These are phyloP conservation scores for Nezara viridula DNA, from an alignment of 2,888 invertebrate genomes.

Conservation along the genomic window DNA sequence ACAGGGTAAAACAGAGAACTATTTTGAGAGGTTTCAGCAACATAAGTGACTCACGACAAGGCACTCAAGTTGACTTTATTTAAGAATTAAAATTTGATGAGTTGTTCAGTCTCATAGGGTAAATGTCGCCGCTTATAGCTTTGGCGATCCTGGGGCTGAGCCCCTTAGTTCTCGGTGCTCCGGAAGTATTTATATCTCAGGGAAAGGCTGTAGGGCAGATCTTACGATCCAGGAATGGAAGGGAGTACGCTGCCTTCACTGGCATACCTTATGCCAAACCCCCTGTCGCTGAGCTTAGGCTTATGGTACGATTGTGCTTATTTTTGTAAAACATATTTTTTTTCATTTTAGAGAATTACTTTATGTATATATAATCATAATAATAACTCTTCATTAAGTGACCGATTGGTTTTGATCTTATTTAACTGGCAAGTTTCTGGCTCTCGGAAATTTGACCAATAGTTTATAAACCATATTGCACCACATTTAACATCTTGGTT, in stretches of 20 bases:
- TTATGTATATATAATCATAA: no score
- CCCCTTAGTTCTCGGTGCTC: neutral
- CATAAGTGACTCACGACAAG: neutral
- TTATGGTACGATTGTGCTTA: neutral
- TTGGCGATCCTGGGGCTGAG: neutral
- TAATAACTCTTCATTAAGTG: no score
- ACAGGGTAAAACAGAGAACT: neutral
- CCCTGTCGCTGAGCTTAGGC: neutral
- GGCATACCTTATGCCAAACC: constrained; percentile 14
- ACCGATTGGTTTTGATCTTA: no score
- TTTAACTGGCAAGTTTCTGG: no score
- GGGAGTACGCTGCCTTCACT: constrained; percentile 32
- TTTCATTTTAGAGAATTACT: neutral
- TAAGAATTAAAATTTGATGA: neutral
- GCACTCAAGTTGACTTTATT: neutral
- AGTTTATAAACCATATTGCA: no score
- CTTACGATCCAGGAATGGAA: constrained; percentile 20
- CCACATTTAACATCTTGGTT: no score
- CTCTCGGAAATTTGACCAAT: no score
- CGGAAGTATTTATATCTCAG: neutral
- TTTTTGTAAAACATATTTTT: neutral
- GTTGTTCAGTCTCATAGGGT: neutral
- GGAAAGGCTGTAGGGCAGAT: neutral
- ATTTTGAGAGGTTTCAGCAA: neutral
- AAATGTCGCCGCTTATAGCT: neutral